phyloP scores from a whole-genome alignment of 2,888 invertebrate genomes.

The Andricus curvator region DNA sequence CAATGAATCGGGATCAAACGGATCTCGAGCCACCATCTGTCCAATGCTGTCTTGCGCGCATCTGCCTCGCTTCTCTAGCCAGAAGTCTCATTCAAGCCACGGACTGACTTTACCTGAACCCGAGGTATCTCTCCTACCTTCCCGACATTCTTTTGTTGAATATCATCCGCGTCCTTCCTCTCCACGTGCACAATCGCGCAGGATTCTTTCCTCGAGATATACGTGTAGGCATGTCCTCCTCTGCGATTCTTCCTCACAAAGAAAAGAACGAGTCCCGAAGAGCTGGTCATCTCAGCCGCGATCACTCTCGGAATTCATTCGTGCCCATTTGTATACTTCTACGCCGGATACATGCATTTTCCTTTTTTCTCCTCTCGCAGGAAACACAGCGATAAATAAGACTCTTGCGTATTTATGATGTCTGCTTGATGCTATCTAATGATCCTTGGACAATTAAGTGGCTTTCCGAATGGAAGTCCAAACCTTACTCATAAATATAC shows the following conservation, averaged over 20 bases:
- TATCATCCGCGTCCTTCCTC: constrained; percentile 59
- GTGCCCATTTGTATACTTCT: constrained; percentile 34
- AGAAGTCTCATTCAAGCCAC: constrained; percentile 67
- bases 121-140: constrained; percentile 50
- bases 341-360: constrained; percentile 19
- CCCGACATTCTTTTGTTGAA: constrained; percentile 62
- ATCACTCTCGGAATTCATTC: constrained; percentile 25
- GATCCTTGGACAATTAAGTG: constrained; percentile 34
- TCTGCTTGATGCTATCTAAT: background rate
- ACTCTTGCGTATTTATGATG: constrained; percentile 14
- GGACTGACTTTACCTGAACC: constrained; percentile 67
- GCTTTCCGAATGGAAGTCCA: background rate
- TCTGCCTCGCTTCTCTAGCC: constrained; percentile 68
- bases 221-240: constrained; percentile 37
- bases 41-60: constrained; percentile 58
- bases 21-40: constrained; percentile 57
- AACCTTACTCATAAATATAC: background rate
- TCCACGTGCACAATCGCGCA: constrained; percentile 34
- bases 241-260: constrained; percentile 34
- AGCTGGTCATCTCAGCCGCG: constrained; percentile 33
- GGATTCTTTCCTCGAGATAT: constrained; percentile 38
- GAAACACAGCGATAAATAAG: constrained; percentile 30
- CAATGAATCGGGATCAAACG: constrained; percentile 56
- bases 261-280: constrained; percentile 25
- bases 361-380: background rate